Conservation (phyloP, 2,888 invertebrate species). For the Monopis laevigella region DNA sequence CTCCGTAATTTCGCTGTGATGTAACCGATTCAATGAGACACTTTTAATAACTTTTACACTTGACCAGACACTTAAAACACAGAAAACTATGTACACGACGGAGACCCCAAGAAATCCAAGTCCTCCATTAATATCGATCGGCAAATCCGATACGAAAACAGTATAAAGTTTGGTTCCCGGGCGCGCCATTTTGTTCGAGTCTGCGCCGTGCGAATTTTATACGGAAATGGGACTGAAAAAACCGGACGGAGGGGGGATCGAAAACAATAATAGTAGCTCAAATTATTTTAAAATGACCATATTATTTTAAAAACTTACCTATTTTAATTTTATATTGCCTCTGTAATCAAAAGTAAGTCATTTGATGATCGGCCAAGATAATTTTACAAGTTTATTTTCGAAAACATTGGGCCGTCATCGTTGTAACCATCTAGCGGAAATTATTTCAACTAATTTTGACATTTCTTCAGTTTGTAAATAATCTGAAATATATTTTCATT, state of each 20-base stretch:
- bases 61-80: conserved; percentile 47
- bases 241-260: conserved; percentile 51
- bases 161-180: conserved; percentile 60
- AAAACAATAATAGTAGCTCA: conserved; percentile 17
- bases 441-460: conserved; percentile 36
- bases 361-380: conserved; percentile 3
- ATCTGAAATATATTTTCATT: no score
- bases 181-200: conserved; percentile 76
- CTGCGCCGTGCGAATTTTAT: conserved; percentile 68
- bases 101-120: conserved; percentile 56
- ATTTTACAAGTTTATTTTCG: conserved; percentile 54
- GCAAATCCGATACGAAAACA: conserved; percentile 55
- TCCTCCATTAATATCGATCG: conserved; percentile 74
- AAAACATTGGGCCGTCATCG: conserved; percentile 56
- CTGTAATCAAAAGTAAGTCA: not conserved
- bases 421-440: conserved; percentile 36
- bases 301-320: conserved; percentile 35
- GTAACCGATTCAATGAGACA: conserved; percentile 58
- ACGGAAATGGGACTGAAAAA: conserved; percentile 60
- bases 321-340: conserved; percentile 20
- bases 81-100: conserved; percentile 47
- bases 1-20: conserved; percentile 54
- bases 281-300: not conserved
- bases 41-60: conserved; percentile 56
- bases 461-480: conserved; percentile 20